Base-by-base conservation (phyloP, 2,888 invertebrate genomes). In the Pandemis heparana region DNA sequence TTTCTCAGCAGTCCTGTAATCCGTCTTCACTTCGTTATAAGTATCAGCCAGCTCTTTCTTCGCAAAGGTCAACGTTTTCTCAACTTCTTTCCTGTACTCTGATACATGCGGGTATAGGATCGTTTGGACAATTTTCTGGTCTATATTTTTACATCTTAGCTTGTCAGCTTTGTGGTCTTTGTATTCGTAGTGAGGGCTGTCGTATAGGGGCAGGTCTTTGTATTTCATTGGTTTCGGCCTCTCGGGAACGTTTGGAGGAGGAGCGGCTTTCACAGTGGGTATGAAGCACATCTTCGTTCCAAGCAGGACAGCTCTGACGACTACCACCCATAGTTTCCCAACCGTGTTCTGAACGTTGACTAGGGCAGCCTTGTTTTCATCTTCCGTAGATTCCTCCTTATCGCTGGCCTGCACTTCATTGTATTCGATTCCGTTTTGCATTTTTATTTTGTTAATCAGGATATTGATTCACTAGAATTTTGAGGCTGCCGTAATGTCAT, bases 121-220 rank as follows among this genome's bases (percentile, higher is more conserved):
- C 9, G 16, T 4, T 1, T 67, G 66, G 0, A 56, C 38, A 10
- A 67, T 67, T 14, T 67, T 67, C 14, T 41, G 10, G 14, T 67
- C 41, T 1, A 53, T 39, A 23, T 41, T 41, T 65, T n/a, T 5
- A 38, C 56, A 12, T 5, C 0, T 12, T 5, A 56, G 18, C 1
- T 56, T 39, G 32, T 65, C 51, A 23, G 53, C 7, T 1, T 16
- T 39, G 41, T 64, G 32, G 2, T 67, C 66, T 9, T 67, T 67
- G 56, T 41, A 67, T 0, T 18, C 41, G 39, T 56, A n/a, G 23
- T 53, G 66, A 14, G 66, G 66, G 8, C 53, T 41, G 0, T 67
- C 66, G 66, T 67, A 67, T 12, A 67, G 18, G 0, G 66, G 66
- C 10, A 67, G 14, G 23, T 67, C 66, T 14, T 7, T 67, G 41